Evolutionary conservation across 2,797 vertebrate species (phyloP).

Genomic region (Enteromius mattozi): DNA sequence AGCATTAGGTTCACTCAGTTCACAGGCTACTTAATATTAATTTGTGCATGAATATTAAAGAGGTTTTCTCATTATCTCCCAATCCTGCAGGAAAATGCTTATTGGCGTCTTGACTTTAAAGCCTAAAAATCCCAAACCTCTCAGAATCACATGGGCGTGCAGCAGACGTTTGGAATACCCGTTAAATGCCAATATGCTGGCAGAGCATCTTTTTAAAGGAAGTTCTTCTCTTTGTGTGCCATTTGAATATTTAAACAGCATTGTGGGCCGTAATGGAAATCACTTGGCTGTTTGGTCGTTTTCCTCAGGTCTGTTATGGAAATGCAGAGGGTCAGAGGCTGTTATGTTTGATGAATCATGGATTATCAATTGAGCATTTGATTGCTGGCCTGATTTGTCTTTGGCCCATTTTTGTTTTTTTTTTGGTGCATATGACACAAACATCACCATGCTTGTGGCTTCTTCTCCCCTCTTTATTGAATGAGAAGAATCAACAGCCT

Average conservation of each 20-base stretch:
- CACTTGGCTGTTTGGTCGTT: conserved; percentile 39
- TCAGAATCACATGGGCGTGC: not conserved
- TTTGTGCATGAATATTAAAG: conserved; percentile 35
- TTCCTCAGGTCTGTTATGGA: conserved; percentile 71
- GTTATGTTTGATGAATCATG: conserved; percentile 63
- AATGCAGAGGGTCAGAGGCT: conserved; percentile 64
- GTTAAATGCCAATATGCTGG: not conserved
- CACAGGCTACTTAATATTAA: conserved; percentile 41
- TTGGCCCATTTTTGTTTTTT: not conserved
- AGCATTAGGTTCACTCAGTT: conserved; percentile 13
- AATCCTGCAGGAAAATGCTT: not conserved
- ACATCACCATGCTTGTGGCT: not conserved
- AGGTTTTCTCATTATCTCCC: conserved; percentile 11
- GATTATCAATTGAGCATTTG: not conserved
- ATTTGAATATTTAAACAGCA: conserved; percentile 80
- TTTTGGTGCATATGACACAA: not conserved
- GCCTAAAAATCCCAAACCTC: conserved; percentile 8
- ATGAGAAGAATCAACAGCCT: not conserved
- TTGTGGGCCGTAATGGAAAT: conserved; percentile 66
- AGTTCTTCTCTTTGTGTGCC: not conserved
- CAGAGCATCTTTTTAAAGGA: conserved; percentile 18
- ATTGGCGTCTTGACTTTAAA: not conserved
- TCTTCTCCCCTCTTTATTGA: not conserved
- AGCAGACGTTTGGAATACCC: not conserved
- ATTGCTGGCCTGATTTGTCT: not conserved